Conservation (phyloP, 2,888 invertebrate species). For the Leptinotarsa tumamoca region DNA sequence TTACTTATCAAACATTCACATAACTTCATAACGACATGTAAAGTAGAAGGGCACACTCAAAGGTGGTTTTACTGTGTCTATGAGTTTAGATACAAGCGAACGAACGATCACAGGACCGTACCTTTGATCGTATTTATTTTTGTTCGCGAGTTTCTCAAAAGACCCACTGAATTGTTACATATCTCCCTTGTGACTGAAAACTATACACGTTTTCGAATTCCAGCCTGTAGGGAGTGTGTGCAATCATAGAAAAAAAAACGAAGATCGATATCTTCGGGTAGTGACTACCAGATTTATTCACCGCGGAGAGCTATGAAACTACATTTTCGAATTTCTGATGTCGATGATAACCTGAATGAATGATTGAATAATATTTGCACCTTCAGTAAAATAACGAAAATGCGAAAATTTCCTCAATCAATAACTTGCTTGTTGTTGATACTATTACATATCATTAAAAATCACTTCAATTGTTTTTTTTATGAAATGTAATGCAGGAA, state of each 20-base stretch:
- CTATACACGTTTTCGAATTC: conserved; percentile 29
- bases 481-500: too few relatives aligned
- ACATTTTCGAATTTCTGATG: background rate
- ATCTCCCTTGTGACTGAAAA: conserved; percentile 40
- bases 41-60: conserved; percentile 36
- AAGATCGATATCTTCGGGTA: background rate
- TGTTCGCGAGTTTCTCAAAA: conserved; percentile 39
- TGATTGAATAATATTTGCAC: background rate
- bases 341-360: background rate
- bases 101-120: conserved; percentile 46
- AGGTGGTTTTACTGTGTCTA: conserved; percentile 41
- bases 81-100: conserved; percentile 51
- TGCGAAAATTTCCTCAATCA: too few relatives aligned
- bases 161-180: conserved; percentile 49
- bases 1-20: conserved; percentile 33
- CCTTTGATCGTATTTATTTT: conserved; percentile 54
- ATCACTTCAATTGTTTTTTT: too few relatives aligned
- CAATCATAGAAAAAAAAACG: conserved; percentile 20
- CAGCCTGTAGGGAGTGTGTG: background rate
- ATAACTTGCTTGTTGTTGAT: too few relatives aligned
- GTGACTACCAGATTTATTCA: conserved; percentile 18
- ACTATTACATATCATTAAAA: too few relatives aligned
- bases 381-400: background rate
- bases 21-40: conserved; percentile 34
- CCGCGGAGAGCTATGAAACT: background rate